Conservation (phyloP, 30 jellyfish, hydroid and myxozoan genomes). For the Aurelia aurita complex sp. Pacific region DNA sequence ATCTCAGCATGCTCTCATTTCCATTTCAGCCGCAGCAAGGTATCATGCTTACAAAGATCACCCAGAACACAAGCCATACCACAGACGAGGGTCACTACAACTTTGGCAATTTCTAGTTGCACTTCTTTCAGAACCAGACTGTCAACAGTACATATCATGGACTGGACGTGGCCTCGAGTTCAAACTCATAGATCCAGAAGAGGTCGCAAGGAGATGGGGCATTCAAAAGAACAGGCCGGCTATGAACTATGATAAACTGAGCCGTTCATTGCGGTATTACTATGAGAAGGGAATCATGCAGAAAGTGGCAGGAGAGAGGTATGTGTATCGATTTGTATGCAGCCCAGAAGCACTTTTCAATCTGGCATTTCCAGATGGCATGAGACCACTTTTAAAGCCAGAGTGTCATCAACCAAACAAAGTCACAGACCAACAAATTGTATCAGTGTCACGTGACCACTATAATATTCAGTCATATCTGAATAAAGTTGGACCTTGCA, state of each 20-base stretch:
- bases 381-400: conserved; percentile 96
- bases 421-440: conserved; percentile 89
- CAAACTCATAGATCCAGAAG: conserved; percentile 98
- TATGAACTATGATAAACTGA: conserved; percentile 95
- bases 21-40: conserved; percentile 53
- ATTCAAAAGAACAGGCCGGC: conserved; percentile 99
- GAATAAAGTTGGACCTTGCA: conserved; percentile 63
- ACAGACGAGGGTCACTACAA: conserved; percentile 94
- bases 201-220: conserved; percentile 99
- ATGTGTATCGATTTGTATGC: conserved; percentile 96
- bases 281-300: conserved; percentile 99
- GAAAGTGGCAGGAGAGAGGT: conserved; percentile 98
- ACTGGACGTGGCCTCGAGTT: conserved; percentile 97
- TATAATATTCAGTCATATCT: conserved; percentile 69
- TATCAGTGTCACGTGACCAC: conserved; percentile 71
- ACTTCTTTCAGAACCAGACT: conserved; percentile 91
- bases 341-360: conserved; percentile 93
- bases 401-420: conserved; percentile 96
- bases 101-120: conserved; percentile 99
- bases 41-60: conserved; percentile 63
- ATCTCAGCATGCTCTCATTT: too few species aligned
- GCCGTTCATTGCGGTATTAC: conserved; percentile 95
- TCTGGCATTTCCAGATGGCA: conserved; percentile 93
- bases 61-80: conserved; percentile 86
- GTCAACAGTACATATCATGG: conserved; percentile 98